Conservation (phyloP, 1,140 invertebrate species). For the Pachyrhynchus sulphureomaculatus region DNA sequence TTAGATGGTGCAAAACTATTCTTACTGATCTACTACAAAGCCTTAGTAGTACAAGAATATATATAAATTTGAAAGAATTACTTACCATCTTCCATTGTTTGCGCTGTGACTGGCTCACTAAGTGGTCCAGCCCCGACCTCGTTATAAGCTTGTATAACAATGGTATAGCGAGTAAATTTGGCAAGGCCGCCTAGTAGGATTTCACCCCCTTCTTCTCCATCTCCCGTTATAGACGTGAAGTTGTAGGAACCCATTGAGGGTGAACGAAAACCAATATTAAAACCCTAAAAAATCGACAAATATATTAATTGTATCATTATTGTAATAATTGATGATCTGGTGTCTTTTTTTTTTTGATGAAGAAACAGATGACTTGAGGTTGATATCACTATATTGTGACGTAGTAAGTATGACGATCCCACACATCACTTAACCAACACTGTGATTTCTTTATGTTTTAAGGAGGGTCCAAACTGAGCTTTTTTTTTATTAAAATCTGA, state of each 20-base stretch:
- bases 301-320: too few species aligned
- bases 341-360: too few species aligned
- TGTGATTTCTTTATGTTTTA: too few species aligned
- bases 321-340: too few species aligned
- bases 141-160: conserved; percentile 86
- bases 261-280: conserved; percentile 61
- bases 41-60: too few species aligned
- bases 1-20: too few species aligned
- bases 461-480: background rate
- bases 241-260: conserved; percentile 58
- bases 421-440: too few species aligned
- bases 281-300: conserved; percentile 62
- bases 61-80: conserved; percentile 7
- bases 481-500: background rate
- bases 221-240: conserved; percentile 68
- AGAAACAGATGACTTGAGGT: too few species aligned
- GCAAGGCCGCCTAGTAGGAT: conserved; percentile 64
- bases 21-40: too few species aligned
- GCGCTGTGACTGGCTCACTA: conserved; percentile 70
- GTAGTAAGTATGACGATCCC: too few species aligned
- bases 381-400: too few species aligned
- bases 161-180: conserved; percentile 77
- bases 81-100: conserved; percentile 81
- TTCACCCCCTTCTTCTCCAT: conserved; percentile 69
- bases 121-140: conserved; percentile 78